These are phyloP conservation scores for Hoplodrina blanda DNA, from an alignment of 2,888 invertebrate genomes.

Conservation along the genomic window DNA sequence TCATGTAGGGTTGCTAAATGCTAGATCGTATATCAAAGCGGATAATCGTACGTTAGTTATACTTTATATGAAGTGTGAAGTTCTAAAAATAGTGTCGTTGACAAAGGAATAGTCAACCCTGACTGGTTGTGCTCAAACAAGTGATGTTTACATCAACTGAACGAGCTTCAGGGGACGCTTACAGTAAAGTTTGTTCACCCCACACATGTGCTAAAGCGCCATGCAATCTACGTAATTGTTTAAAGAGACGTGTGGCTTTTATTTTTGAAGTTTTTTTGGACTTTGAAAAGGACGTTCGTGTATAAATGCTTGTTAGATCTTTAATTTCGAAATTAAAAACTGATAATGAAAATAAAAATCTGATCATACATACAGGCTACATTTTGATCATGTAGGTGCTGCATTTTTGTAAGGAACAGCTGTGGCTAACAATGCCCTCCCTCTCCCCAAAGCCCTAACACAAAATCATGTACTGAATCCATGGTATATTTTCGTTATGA, in stretches of 20 bases:
- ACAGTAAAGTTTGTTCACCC: constrained; percentile 84
- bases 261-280: constrained; percentile 6
- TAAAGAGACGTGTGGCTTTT: constrained; percentile 35
- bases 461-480: no score
- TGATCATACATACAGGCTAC: no score
- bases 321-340: no score
- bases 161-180: constrained; percentile 79
- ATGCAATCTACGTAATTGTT: constrained; percentile 60
- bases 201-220: constrained; percentile 68
- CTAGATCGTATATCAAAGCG: constrained; percentile 24
- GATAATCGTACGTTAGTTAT: constrained; percentile 14
- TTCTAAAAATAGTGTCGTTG: constrained; percentile 45
- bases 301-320: no score
- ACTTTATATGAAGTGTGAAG: constrained; percentile 22
- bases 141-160: constrained; percentile 80
- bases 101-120: constrained; percentile 74
- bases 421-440: no score
- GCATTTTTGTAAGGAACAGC: no score
- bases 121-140: constrained; percentile 69
- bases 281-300: background rate
- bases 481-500: no score
- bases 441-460: no score
- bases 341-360: background rate
- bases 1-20: constrained; percentile 32
- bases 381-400: no score